Evolutionary conservation across 2,797 vertebrate species (phyloP).

Genomic region (Oceanodroma leucorhoa): DNA sequence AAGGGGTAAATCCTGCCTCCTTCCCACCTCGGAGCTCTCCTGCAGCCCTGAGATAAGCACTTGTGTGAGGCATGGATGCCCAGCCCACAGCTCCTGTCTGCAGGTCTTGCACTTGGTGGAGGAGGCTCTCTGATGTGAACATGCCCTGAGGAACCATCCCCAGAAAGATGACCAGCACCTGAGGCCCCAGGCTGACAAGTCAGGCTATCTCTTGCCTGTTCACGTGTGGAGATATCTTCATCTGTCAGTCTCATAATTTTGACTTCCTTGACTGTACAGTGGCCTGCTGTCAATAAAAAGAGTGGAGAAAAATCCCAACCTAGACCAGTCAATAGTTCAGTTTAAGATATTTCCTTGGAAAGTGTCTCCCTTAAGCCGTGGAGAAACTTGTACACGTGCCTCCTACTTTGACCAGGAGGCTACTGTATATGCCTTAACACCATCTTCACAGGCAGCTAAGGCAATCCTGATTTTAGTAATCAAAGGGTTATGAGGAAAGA

Average conservation of each 20-base stretch:
- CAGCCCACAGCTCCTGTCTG: neutral
- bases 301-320: neutral
- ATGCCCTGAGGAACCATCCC: neutral
- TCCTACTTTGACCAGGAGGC: neutral
- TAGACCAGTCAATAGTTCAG: neutral
- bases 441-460: rapidly evolving
- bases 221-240: neutral
- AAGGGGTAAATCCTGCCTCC: neutral
- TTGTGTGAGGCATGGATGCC: neutral
- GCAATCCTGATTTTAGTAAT: neutral
- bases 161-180: rapidly evolving
- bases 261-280: neutral
- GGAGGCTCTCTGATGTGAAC: neutral
- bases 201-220: neutral
- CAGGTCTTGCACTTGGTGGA: neutral
- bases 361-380: neutral
- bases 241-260: neutral
- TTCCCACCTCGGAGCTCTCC: neutral
- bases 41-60: neutral
- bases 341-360: neutral
- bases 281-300: neutral
- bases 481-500: neutral
- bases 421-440: neutral
- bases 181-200: neutral
- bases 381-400: rapidly evolving